Conservation (phyloP, 1,140 invertebrate genomes). For the Nasonia longicornis region DNA sequence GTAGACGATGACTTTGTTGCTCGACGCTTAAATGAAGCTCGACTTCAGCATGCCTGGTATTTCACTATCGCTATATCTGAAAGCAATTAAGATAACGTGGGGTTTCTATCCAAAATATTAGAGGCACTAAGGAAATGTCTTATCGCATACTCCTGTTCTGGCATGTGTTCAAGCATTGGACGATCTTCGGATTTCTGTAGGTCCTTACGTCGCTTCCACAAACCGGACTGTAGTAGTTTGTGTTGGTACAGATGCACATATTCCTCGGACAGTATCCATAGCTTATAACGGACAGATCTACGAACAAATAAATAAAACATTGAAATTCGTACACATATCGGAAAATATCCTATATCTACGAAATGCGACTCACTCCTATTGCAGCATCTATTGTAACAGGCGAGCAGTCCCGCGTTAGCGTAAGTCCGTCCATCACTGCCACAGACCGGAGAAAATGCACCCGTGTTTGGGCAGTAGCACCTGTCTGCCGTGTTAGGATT, state of each 20-base stretch:
- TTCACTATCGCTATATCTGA: not conserved
- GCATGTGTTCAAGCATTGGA: not conserved
- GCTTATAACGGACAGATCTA: not conserved
- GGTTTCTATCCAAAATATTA: too few species aligned
- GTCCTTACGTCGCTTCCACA: not conserved
- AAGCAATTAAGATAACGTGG: not conserved
- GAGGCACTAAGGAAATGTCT: not conserved
- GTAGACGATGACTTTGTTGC: too few species aligned
- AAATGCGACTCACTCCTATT: not conserved
- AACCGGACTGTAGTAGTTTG: slow-evolving; percentile 1
- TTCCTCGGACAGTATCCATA: not conserved
- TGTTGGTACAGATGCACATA: not conserved
- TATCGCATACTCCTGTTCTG: not conserved
- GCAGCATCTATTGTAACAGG: not conserved
- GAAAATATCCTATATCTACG: not conserved
- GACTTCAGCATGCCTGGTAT: not conserved
- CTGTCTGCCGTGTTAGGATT: too few species aligned
- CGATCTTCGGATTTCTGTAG: not conserved
- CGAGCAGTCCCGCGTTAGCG: not conserved
- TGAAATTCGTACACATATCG: too few species aligned
- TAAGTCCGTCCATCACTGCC: slow-evolving; percentile 3
- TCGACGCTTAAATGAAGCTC: not conserved
- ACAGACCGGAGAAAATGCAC: not conserved
- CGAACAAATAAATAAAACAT: not conserved
- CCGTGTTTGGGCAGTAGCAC: not conserved